Base-by-base conservation (phyloP, 2,797 vertebrate genomes). In the Karalla daura region DNA sequence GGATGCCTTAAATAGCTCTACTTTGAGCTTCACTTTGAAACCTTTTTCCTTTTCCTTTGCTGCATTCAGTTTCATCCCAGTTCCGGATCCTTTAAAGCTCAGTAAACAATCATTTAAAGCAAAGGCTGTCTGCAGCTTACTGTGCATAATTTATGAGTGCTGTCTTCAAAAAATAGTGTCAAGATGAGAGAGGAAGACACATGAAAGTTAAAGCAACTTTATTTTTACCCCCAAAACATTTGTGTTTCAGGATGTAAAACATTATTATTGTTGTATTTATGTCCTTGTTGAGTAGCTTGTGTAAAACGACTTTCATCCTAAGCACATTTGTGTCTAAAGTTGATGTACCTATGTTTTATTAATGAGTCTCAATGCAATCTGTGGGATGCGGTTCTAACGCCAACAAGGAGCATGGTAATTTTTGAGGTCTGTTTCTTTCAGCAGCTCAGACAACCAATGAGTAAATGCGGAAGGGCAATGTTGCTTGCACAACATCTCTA, bases 121-220 rank as follows among this genome's bases (percentile, higher is more conserved):
- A 28, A 60, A 76, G n/a, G 12, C 64, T 30, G 55, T 73, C 35
- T 55, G 33, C 25, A 23, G 36, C 49, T 52, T 7, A 28, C 24
- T 56, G 18, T 73, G 62, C 63, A 78, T 68, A 63, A 81, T 82
- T 66, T 65, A 76, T 61, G 13, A 70, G 60, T 32, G 33, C 54
- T 47, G 56, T 59, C 67, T 69, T 64, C 12, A 65, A n/a, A 66
- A 83, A 73, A 40, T 5, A 20, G 36, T 37, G 35, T 70, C n/a
- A 11, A 56, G 37, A 52, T 65, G 28, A 33, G 53, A 33, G 5
- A 24, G 52, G 12, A 49, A 49, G 36, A 61, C 6, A 4, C n/a
- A 28, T 61, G 4, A 66, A 76, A 69, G 33, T 10, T 40, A 63
- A 55, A 41, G 18, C 14, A 49, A 44, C 46, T 17, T 54, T 43